Conservation (phyloP, 2,797 vertebrate genomes). For the Pyrocephalus nanus region DNA sequence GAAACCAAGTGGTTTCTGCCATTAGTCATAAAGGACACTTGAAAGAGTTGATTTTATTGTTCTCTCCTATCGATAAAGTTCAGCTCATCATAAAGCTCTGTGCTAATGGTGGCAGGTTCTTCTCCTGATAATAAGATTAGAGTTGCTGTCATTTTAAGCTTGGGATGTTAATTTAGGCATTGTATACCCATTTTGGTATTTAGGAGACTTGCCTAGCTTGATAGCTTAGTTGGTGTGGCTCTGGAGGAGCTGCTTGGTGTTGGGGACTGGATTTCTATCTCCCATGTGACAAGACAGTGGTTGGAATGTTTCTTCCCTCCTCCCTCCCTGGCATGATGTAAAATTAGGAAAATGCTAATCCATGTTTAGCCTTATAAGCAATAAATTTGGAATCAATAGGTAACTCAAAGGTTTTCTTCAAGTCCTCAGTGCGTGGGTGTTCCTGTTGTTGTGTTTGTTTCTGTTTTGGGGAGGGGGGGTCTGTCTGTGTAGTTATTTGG, state of each 20-base stretch:
- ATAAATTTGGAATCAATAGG: neutral
- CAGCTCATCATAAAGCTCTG: neutral
- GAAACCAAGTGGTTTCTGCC: neutral
- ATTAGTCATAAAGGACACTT: neutral
- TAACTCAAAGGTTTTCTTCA: neutral
- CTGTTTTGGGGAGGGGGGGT: too few relatives aligned
- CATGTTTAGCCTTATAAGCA: neutral
- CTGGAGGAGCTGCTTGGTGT: neutral
- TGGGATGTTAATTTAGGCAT: neutral
- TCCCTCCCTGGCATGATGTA: neutral
- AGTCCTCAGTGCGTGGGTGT: fast-evolving
- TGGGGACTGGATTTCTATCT: neutral
- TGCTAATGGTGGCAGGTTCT: neutral
- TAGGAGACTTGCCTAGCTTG: neutral
- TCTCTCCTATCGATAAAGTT: neutral
- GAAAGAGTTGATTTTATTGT: neutral
- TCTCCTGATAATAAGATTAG: neutral
- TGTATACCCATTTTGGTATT: neutral
- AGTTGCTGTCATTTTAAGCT: neutral
- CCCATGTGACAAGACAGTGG: neutral
- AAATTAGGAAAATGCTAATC: neutral
- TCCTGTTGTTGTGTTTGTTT: neutral
- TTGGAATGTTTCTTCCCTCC: neutral
- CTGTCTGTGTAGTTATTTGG: neutral
- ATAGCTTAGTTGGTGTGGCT: neutral